Base-by-base conservation (phyloP, 92 coral and sea anemone genomes). In the Nematostella vectensis region DNA sequence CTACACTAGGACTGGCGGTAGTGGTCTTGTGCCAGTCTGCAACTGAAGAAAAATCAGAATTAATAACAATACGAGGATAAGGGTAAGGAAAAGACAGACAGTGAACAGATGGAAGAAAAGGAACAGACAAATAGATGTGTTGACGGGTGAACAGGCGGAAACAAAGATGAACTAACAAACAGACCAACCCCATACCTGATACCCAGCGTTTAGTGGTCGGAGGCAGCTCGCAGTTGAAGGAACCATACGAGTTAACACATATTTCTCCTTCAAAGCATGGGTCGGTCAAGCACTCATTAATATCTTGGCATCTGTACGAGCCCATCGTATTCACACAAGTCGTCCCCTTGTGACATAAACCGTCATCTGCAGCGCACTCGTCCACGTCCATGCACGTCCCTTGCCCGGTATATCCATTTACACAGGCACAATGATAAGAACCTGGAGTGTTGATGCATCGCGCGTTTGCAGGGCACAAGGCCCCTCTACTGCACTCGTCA, bases 201-300 rank as follows among this genome's bases (percentile, higher is more conserved):
- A n/a, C n/a, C n/a, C n/a, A n/a, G n/a, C n/a, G n/a, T n/a, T n/a
- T n/a, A n/a, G n/a, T n/a, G n/a, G n/a, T n/a, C n/a, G n/a, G n/a
- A 15, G 72, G 72, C 26, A 66, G 57, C 23, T 29, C 54, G 31
- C 72, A 66, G 13, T 43, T 43, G 26, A 66, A 66, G 11, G 72
- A 54, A 8, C 72, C 72, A 29, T 43, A 59, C 11, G 72, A 49
- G 48, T 66, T 66, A 27, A 66, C 47, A 20, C 72, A 66, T 4
- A 11, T n/a, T 26, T 66, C 72, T 9, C 63, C 63, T 29, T 55
- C 48, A 43, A 43, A 54, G 43, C 72, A 66, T 25, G 72, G 72
- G 1, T 26, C 15, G 0, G 44, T 2, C 29, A 40, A 29, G 48
- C 72, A 66, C 47, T 66, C 72, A 54, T 66, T 40, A 29, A 66